Percentiles rank a stretch among this genome's conserved stretches.
Conservation (phyloP, 2,797 vertebrate genomes). For the Coranthus polyacanthus region DNA sequence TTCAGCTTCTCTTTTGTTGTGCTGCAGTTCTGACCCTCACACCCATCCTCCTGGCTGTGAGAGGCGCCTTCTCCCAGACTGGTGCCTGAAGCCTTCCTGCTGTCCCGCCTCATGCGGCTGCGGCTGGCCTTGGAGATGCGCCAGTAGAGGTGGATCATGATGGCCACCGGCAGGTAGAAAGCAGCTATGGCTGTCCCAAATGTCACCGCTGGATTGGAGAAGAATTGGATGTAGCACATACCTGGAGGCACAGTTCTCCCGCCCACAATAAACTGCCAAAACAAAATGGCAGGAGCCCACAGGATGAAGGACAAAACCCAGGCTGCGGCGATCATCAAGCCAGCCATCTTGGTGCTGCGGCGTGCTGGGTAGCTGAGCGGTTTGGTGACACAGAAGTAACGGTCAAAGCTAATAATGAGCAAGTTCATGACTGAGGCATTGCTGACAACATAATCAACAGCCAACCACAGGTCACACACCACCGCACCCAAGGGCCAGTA, state of each 20-base stretch:
- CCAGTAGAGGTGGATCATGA: conserved; percentile 96
- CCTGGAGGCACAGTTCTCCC: conserved; percentile 87
- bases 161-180: conserved; percentile 96
- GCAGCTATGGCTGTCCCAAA: conserved; percentile 96
- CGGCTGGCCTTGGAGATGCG: conserved; percentile 95
- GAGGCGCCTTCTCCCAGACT: conserved; percentile 79
- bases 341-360: conserved; percentile 96
- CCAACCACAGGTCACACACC: conserved; percentile 96
- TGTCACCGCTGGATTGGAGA: conserved; percentile 94
- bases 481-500: conserved; percentile 95
- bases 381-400: conserved; percentile 99
- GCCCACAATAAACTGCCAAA: conserved; percentile 97
- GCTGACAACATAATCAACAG: conserved; percentile 97
- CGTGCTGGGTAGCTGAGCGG: conserved; percentile 94
- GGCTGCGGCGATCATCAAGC: conserved; percentile 95
- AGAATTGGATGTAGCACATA: conserved; percentile 96
- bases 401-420: conserved; percentile 98
- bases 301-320: conserved; percentile 96
- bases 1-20: conserved; percentile 57
- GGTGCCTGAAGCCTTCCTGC: conserved; percentile 80
- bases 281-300: conserved; percentile 97
- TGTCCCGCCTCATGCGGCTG: conserved; percentile 86
- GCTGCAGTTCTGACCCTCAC: conserved; percentile 83
- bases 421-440: conserved; percentile 99
- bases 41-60: conserved; percentile 86